These are phyloP conservation scores for Aquatica leii DNA, from an alignment of 2,888 invertebrate species.

Conservation along the genomic window DNA sequence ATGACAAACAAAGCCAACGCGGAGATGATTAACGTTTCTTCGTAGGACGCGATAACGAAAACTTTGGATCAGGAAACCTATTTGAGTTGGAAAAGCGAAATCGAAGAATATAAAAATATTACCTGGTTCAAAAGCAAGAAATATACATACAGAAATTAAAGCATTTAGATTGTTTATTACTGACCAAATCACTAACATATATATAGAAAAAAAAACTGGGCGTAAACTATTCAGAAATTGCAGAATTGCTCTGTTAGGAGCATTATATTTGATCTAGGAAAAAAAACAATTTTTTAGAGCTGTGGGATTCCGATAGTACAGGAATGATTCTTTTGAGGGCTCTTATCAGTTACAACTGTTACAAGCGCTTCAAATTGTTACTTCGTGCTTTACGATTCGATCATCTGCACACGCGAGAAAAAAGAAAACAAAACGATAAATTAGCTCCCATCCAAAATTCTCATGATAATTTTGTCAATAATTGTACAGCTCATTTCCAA, in stretches of 20 bases:
- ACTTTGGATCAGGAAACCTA: slow-evolving; percentile 23
- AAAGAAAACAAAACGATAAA: neutral
- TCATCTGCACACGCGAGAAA: neutral
- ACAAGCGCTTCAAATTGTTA: neutral
- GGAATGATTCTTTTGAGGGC: no score
- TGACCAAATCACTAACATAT: slow-evolving; percentile 42
- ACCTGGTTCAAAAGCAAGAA: no score
- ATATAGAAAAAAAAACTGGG: slow-evolving; percentile 30
- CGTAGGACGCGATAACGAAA: slow-evolving; percentile 23
- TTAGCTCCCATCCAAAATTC: neutral
- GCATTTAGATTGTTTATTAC: no score
- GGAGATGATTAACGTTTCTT: slow-evolving; percentile 28
- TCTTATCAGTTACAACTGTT: neutral
- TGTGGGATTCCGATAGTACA: neutral
- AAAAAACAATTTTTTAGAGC: neutral
- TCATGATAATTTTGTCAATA: neutral
- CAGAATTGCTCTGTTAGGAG: slow-evolving; percentile 32
- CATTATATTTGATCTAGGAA: slow-evolving; percentile 11
- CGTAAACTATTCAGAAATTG: slow-evolving; percentile 29
- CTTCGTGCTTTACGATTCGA: neutral
- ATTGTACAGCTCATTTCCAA: neutral
- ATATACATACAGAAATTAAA: no score
- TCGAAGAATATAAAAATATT: slow-evolving; percentile 30
- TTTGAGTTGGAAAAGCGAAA: slow-evolving; percentile 23
- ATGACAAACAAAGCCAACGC: slow-evolving; percentile 23